Evolutionary conservation across 2,797 vertebrate species (phyloP), one percentile per base, ranked within the genome.

Genomic region (Eulemur rubriventer): DNA sequence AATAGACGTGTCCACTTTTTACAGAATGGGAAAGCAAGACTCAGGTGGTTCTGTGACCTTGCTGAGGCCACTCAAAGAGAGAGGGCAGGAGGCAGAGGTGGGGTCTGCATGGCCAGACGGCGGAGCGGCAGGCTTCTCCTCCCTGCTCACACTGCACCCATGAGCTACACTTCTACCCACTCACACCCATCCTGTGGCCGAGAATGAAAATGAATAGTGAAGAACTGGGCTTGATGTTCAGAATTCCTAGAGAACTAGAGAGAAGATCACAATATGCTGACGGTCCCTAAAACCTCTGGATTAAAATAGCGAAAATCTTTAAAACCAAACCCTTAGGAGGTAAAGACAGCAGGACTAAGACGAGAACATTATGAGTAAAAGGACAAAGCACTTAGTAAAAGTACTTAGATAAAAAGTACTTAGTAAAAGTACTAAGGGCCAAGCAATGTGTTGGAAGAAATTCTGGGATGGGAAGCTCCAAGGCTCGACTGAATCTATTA

Each of bases 221-320:
- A 72, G 82, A 73, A 26, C 3, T 14, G 50, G 46, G 20, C 28
- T 93, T 59, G 72, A 2, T 6, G 26, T 33, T 85, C 28, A 28
- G 52, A 92, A 82, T 30, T 80, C 46, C 48, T 17, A 75, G 28
- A 69, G 67, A 84, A 65, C 0, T 3, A 59, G 41, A 61, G 35
- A 65, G 14, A 80, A 18, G 30, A 65, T 38, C 48, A 38, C 1
- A 30, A 3, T 35, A 69, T 52, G 30, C 67, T 88, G 84, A 65
- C 0, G 55, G 61, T 80, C 59, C 48, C 81, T 79, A 46, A 28
- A 72, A 35, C 65, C 55, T 84, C 67, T 50, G 46, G 30, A 61
- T 63, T 92, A 26, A 91, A 94, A 78, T 0, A 73, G 59, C n/a
- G 87, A 92, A 86, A 89, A 80, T 55, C 41, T 85, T 91, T 50